phyloP scores from a whole-genome alignment of 2,888 invertebrate genomes.

The Acrobasis consociella region DNA sequence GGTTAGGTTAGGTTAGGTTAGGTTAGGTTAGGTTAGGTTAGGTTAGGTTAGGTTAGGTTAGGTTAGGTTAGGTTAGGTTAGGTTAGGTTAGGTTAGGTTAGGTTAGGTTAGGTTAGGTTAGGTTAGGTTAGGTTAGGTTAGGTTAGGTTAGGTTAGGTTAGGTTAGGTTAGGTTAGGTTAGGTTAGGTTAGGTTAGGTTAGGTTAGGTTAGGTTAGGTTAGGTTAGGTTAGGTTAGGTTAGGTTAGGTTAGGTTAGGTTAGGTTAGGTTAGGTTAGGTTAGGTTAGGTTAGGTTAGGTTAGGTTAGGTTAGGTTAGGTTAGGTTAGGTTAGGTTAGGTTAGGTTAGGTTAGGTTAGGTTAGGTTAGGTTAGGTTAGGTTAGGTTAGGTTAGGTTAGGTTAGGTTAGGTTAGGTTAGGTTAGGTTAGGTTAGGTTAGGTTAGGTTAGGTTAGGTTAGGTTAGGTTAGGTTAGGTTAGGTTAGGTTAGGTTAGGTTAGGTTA shows the following conservation, averaged over 20 bases:
- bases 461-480: slow-evolving; percentile 20
- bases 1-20: slow-evolving; percentile 30
- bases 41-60: slow-evolving; percentile 29
- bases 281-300: slow-evolving; percentile 14
- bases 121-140: slow-evolving; percentile 28
- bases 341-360: slow-evolving; percentile 21
- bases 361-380: slow-evolving; percentile 20
- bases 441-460: slow-evolving; percentile 20
- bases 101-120: slow-evolving; percentile 27
- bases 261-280: slow-evolving; percentile 10
- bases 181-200: slow-evolving; percentile 27
- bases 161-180: slow-evolving; percentile 27
- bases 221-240: slow-evolving; percentile 21
- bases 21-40: slow-evolving; percentile 30
- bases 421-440: slow-evolving; percentile 20
- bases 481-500: slow-evolving; percentile 24
- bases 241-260: slow-evolving; percentile 10
- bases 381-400: slow-evolving; percentile 20
- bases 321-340: slow-evolving; percentile 14
- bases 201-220: slow-evolving; percentile 27
- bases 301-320: slow-evolving; percentile 12
- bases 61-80: slow-evolving; percentile 28
- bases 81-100: slow-evolving; percentile 28
- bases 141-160: slow-evolving; percentile 24
- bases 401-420: slow-evolving; percentile 20